Evolutionary conservation across 2,113 vertebrate species (phyloP), one percentile per base, ranked within the genome.

Genomic region (Indri indri): DNA sequence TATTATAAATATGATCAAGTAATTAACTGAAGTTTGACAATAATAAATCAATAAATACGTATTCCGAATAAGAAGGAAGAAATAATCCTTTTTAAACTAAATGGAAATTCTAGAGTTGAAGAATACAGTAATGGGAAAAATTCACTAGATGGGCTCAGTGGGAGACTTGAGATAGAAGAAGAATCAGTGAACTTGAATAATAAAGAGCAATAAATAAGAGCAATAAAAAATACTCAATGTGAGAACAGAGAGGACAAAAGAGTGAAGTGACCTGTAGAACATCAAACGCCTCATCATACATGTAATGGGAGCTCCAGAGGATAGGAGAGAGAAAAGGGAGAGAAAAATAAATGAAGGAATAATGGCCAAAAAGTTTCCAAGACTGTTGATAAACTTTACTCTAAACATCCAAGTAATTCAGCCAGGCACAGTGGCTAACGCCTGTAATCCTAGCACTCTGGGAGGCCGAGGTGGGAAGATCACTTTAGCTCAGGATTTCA

Each of bases 241-340:
- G 10, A 47, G 34, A 52, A 71, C 9, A 74, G 12, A 74, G 34
- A 5, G 2, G 27, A 22, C 34, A 70, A 10, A 45, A 17, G 17
- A 61, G 27, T 1, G 5, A 54, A 25, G 27, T 74, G 52, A 23
- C 32, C 7, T 3, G 1, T 0, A 25, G n/a, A 37, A 47, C 23
- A 14, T 50, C 40, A 45, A 61, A 25, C 63, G n/a, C 9, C 18
- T 0, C 13, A 8, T 5, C 6, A 20, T 2, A 1, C 0, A 17
- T 54, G 6, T 25, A 3, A 25, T 0, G 18, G n/a, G 66, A 42
- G 32, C 23, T 66, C n/a, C 34, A 23, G 18, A 13, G n/a, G 12
- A 52, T 1, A 66, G 68, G 12, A 52, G 1, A 59, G 74, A n/a
- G 3, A 42, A 50, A 23, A 25, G 9, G 5, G 5, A 5, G 3